Evolutionary conservation across 2,888 invertebrate genomes (phyloP).

Genomic region (Drosophila crucigera): DNA sequence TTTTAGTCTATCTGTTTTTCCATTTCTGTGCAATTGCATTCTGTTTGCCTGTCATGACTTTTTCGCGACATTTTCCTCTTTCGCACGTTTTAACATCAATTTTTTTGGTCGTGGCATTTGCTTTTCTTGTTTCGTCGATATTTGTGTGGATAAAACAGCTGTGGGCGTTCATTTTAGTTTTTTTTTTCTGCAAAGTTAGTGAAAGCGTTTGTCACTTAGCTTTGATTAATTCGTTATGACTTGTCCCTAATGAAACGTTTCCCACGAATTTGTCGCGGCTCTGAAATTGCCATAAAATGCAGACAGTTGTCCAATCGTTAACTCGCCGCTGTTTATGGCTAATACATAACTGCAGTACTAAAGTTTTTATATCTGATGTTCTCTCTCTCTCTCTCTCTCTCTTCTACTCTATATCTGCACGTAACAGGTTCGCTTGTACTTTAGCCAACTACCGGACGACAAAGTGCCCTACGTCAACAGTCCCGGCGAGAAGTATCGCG

Average conservation of each 20-base stretch:
- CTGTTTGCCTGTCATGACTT: constrained; percentile 35
- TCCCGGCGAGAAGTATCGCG: constrained; percentile 96
- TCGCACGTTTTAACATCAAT: constrained; percentile 42
- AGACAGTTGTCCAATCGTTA: constrained; percentile 23
- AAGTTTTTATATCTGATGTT: constrained; percentile 25
- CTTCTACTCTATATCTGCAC: constrained; percentile 23
- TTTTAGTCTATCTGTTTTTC: constrained; percentile 5
- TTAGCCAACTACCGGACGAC: constrained; percentile 97
- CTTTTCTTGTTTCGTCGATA: constrained; percentile 13
- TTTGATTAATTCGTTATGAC: constrained; percentile 53
- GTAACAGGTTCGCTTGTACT: constrained; percentile 97
- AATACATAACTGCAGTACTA: constrained; percentile 34
- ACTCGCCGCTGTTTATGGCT: constrained; percentile 18
- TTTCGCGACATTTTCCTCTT: constrained; percentile 57
- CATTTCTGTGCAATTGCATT: constrained; percentile 29
- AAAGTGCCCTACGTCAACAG: constrained; percentile 99
- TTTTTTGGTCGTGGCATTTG: constrained; percentile 23
- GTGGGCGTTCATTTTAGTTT: constrained; percentile 45
- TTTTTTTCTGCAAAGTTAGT: constrained; percentile 33
- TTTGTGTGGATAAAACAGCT: constrained; percentile 21
- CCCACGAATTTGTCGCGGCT: constrained; percentile 28
- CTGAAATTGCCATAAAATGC: constrained; percentile 9
- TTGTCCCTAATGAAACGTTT: constrained; percentile 29
- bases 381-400: constrained; percentile 74
- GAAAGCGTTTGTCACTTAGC: constrained; percentile 57